Base-by-base conservation (phyloP, 2,888 invertebrate species). In the Hecatera dysodea region DNA sequence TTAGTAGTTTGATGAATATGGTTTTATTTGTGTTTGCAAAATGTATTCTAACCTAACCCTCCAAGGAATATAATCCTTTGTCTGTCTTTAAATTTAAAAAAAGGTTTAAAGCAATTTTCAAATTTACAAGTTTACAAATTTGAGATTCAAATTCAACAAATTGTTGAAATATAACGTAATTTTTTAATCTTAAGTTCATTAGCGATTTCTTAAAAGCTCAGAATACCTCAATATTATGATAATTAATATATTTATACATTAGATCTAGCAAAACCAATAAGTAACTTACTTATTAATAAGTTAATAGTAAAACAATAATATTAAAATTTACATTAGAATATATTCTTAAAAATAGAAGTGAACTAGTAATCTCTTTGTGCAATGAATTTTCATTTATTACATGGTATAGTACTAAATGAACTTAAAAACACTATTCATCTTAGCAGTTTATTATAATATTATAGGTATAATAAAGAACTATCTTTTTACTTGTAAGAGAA, bases 291-390 rank as follows among this genome's bases (percentile, higher is more conserved):
- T 71, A 75, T 78, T 71, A 78, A 33, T 44, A 53, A 78, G 64
- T 67, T 36, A 75, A 67, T 70, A 57, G 33, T 55, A 62, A 61
- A 17, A 57, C n/a, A 7, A 36, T 56, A 67, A 42, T 57, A 67
- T 71, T 80, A 24, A 64, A 65, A 71, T 67, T 29, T 29, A 52
- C 50, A 75, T 72, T 66, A 67, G 52, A 76, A 69, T 72, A 67
- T 67, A 29, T 69, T 36, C 22, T 65, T 39, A 33, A 44, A 61
- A 75, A 70, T 76, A 70, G 76, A 76, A 68, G 57, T 70, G 70
- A 75, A 76, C 70, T 52, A 67, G 44, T 76, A 70, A 62, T 53
- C 33, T 2, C 2, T 59, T 22, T 39, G 57, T 62, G 69, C 7
- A 22, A 62, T 46, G 57, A 69, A 33, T 75, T 17, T 44, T 1